phyloP scores from a whole-genome alignment of 2,797 vertebrate species.

The Lutjanus argentimaculatus region DNA sequence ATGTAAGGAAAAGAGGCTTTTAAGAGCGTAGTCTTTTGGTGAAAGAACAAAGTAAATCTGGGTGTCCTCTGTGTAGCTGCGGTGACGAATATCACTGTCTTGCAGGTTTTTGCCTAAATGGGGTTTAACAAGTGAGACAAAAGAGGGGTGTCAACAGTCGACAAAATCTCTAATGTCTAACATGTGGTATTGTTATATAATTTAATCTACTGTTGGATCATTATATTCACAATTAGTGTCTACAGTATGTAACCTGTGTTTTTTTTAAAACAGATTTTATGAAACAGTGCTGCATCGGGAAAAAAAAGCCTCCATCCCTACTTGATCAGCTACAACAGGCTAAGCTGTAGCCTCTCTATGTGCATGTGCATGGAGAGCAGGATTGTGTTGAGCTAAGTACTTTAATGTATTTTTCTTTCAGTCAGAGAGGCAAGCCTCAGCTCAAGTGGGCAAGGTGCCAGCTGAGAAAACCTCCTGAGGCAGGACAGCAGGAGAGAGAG shows the following conservation, averaged over 20 bases:
- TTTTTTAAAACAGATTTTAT: constrained; percentile 1
- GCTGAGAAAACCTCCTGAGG: constrained; percentile 46
- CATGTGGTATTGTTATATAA: neutral
- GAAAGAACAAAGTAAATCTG: constrained; percentile 1
- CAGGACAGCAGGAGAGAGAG: constrained; percentile 40
- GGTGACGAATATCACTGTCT: neutral
- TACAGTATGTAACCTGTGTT: neutral
- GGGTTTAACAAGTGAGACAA: too few species aligned
- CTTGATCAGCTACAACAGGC: constrained; percentile 50
- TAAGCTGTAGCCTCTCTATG: constrained; percentile 38
- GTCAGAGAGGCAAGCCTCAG: constrained; percentile 51
- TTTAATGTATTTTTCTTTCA: constrained; percentile 69
- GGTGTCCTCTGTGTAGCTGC: neutral
- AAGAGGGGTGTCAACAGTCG: neutral
- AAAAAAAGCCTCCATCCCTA: constrained; percentile 2
- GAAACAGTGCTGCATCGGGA: constrained; percentile 4
- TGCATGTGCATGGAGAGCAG: constrained; percentile 59
- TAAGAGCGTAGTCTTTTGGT: neutral
- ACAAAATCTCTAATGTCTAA: neutral
- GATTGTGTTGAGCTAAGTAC: constrained; percentile 62
- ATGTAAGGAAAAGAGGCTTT: too few species aligned
- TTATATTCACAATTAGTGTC: neutral
- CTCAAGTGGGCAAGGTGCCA: constrained; percentile 58
- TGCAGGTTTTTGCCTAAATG: neutral
- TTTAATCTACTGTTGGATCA: neutral